Evolutionary conservation across 2,113 vertebrate species (phyloP), one percentile per base, ranked within the genome.

Genomic region (Caranx ignobilis): DNA sequence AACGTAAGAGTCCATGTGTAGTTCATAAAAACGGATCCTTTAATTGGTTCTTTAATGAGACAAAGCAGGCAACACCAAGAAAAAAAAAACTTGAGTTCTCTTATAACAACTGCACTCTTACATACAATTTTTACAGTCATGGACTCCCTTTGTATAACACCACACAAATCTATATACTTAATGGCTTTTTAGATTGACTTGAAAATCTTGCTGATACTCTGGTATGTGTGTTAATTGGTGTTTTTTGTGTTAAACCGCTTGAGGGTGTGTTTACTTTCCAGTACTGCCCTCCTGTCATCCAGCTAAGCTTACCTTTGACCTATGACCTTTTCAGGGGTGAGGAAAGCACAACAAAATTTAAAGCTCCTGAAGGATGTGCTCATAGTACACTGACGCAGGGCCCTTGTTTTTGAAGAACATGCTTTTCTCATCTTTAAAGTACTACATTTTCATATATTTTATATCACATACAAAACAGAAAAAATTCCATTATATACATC

Each of bases 21-120:
- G 79, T 92, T 93, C 81, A 94, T 93, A 92, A 91, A 93, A 94
- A 94, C 80, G 7, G 79, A 82, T 93, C 74, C 31, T 88, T 93
- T 94, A 88, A 88, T 93, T 88, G 82, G 79, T 86, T 91, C 83
- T 94, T 95, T 94, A 94, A 94, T 95, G 93, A 94, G 94, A 95
- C 94, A 95, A 94, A 94, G 92, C 92, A 94, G 92, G 91, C 93
- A 94, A 95, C 93, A 95, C 92, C 93, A 92, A 89, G 63, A 52
- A 78, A 89, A 89, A 89, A 89, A 91, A 87, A 90, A 81, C 81
- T 82, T 78, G 82, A 85, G 75, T 92, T 91, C 86, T 93, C 87
- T 94, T 92, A 91, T 89, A 91, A 95, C 94, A 95, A 93, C 94
- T 93, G 90, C 93, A 95, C 93, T 94, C 94, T 91, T 94, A 95